Evolutionary conservation across 2,113 vertebrate genomes (phyloP), one percentile per base, ranked within the genome.

Genomic region (Charina bottae): DNA sequence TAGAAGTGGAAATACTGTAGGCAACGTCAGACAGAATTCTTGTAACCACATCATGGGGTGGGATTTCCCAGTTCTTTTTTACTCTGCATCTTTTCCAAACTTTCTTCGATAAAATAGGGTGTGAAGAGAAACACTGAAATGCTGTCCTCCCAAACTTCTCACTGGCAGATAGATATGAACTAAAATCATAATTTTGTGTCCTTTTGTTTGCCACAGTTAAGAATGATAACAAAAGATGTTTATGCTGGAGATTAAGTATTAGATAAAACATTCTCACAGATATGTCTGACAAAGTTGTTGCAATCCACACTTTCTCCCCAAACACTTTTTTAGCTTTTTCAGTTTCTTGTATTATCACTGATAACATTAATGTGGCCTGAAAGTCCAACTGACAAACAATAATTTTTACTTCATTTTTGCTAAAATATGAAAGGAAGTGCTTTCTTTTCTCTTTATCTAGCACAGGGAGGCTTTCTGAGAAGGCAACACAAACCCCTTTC

Each of bases 381-480:
- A 72, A 72, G 13, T 72, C 12, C 26, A 64, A 64, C 1, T 64
- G 62, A n/a, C 62, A 64, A 64, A 64, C 62, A 64, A 64, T 0
- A 33, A 13, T 17, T 33, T 72, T 72, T 17, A 72, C 68, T 33
- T 72, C 33, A 19, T 13, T 0, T 0, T 72, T n/a, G 0, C n/a
- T 72, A 33, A 72, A 72, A 33, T 17, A 19, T 72, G 7, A 6
- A 72, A 7, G 0, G 6, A 33, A 0, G 0, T 72, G 0, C n/a
- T 72, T 72, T 2, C 17, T 6, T 2, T 0, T 33, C n/a, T 2
- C 6, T 33, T 17, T 13, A 19, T 7, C 0, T 33, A 72, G 13
- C 13, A 7, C 2, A 2, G 68, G 13, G 33, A 72, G 17, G 2
- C 2, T 72, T 72, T 72, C 68, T 33, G 68, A 72, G 68, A 72